Base-by-base conservation (phyloP, 2,888 invertebrate species). In the Parnassius glacialis region DNA sequence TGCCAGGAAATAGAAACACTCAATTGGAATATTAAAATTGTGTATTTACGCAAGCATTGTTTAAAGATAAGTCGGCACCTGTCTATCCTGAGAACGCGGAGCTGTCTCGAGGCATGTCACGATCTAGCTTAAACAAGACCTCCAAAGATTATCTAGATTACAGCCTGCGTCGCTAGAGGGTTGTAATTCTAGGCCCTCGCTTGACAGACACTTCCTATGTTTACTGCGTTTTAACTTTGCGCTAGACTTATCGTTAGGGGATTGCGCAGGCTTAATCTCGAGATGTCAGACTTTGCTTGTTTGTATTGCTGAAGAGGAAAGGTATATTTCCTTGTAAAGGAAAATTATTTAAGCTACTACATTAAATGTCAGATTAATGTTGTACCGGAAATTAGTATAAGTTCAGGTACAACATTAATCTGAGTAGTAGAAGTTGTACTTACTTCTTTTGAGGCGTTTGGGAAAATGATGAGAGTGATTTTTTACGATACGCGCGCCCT, bases 151-250 rank as follows among this genome's bases (percentile, higher is more conserved):
- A 72, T 55, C 58, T 62, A 73, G 75, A 76, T 75, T 74, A 74
- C 68, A 68, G 70, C 70, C 73, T 13, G 64, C 44, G 68, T 66
- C 71, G 74, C 75, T 67, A 51, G 54, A 63, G 74, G 73, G 68
- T 61, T 65, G 67, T 66, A 68, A 52, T 56, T 64, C 58, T 44
- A 55, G 59, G 62, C 59, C 57, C 48, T 52, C 53, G 52, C 52
- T 57, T 57, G 52, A 62, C 54, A 58, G 58, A 9, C 44, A 50
- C 51, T 62, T 62, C 62, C 62, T 58, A 58, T 58, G 50, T 62
- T 62, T 62, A 50, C 57, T 44, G 44, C 48, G 58, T 58, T 54
- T 62, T 62, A 58, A 58, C 62, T 57, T 58, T n/a, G 34, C 25
- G 53, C 52, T 45, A 44, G 20, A 52, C 57, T 61, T 57, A 61